A percentile compares a stretch with the other conserved stretches of the same genome.
phyloP scores from a whole-genome alignment of 2,888 invertebrate genomes.

The Sinelater perroti region DNA sequence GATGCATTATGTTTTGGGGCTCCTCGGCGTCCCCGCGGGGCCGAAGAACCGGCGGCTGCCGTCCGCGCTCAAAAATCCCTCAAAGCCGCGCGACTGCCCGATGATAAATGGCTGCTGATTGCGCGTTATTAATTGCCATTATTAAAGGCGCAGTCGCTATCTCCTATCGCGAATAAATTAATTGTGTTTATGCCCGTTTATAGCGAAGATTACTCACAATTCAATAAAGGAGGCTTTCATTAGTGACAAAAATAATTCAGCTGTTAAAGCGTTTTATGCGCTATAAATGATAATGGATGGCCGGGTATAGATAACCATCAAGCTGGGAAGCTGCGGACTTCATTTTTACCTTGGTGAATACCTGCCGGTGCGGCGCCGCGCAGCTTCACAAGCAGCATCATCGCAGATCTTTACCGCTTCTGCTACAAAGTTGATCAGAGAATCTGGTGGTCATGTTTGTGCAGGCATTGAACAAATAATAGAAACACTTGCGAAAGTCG shows the following conservation, averaged over 20 bases:
- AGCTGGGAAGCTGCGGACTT: too few relatives aligned
- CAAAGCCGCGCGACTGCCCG: neutral
- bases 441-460: too few relatives aligned
- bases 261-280: constrained; percentile 13
- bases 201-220: neutral
- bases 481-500: too few relatives aligned
- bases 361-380: too few relatives aligned
- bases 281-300: constrained; percentile 12
- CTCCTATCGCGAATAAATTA: constrained; percentile 4
- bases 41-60: too few relatives aligned
- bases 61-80: too few relatives aligned
- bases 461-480: too few relatives aligned
- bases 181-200: constrained; percentile 3
- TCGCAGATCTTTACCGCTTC: too few relatives aligned
- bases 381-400: too few relatives aligned
- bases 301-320: constrained; percentile 1
- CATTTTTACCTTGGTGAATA: too few relatives aligned
- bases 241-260: constrained; percentile 9
- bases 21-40: too few relatives aligned
- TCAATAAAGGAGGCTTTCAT: neutral
- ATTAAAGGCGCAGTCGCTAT: neutral
- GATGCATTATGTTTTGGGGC: constrained; percentile 1
- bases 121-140: neutral
- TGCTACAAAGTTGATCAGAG: too few relatives aligned
- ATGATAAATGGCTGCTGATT: neutral